Conservation (phyloP, 2,888 invertebrate genomes). For the Euplagia quadripunctaria region DNA sequence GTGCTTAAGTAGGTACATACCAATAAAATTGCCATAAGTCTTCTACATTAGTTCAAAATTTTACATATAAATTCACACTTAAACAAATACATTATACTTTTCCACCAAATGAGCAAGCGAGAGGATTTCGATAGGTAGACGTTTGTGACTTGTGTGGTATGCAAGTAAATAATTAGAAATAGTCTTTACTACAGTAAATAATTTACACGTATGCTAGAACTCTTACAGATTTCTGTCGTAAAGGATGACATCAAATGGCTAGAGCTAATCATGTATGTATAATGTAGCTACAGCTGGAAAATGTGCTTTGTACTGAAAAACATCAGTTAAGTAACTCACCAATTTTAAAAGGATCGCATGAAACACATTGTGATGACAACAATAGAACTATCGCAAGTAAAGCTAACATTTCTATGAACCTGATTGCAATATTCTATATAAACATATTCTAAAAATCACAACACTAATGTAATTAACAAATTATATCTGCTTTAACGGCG, state of each 20-base stretch:
- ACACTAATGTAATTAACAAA: slow-evolving; percentile 14
- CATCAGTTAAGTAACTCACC: slow-evolving; percentile 56
- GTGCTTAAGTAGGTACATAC: neutral
- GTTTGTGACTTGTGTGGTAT: neutral
- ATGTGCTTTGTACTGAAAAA: neutral
- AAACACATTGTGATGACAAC: slow-evolving; percentile 58
- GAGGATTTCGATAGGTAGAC: no score
- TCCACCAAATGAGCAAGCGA: no score
- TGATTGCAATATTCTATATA: slow-evolving; percentile 10
- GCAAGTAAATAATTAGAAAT: no score
- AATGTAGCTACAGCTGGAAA: no score
- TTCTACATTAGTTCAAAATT: neutral
- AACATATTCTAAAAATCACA: slow-evolving; percentile 35
- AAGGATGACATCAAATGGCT: no score
- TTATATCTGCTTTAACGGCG: slow-evolving; percentile 29
- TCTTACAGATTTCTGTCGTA: no score
- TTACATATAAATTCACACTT: neutral
- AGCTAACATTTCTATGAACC: slow-evolving; percentile 50
- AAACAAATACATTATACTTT: no score
- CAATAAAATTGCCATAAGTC: neutral
- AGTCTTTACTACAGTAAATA: no score
- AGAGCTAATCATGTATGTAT: no score
- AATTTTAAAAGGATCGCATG: slow-evolving; percentile 53
- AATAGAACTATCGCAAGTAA: slow-evolving; percentile 58
- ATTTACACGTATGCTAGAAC: no score